These are phyloP conservation scores for Eumeta japonica DNA, from an alignment of 1,140 invertebrate species.

Conservation along the genomic window DNA sequence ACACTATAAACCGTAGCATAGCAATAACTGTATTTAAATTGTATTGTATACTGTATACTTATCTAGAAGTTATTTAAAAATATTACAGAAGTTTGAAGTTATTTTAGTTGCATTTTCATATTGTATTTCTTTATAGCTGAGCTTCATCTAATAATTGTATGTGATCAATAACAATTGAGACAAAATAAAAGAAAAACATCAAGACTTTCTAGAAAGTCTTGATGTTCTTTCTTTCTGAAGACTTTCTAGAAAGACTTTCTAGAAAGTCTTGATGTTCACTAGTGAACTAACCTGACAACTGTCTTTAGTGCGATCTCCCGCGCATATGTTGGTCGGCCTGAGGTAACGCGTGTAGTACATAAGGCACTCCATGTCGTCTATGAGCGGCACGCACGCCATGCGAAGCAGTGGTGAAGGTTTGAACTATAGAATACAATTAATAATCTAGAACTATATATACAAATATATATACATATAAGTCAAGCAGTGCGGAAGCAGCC, in stretches of 20 bases:
- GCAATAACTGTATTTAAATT: too few species aligned
- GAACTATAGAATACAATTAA: constrained; percentile 9
- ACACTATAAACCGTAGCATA: too few species aligned
- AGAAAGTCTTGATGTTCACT: too few species aligned
- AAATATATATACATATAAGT: too few species aligned
- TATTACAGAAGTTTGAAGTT: too few species aligned
- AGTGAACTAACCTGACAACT: constrained; percentile 20
- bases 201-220: not conserved
- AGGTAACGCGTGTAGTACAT: constrained; percentile 9
- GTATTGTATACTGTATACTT: too few species aligned
- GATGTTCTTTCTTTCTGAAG: not conserved
- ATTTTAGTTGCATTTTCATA: too few species aligned
- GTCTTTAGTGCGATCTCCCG: constrained; percentile 17
- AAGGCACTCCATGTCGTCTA: constrained; percentile 9
- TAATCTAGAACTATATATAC: too few species aligned
- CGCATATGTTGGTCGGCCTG: constrained; percentile 14
- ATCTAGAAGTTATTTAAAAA: too few species aligned
- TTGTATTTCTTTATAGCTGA: not conserved
- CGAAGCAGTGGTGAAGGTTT: constrained; percentile 8
- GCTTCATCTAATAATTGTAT: not conserved
- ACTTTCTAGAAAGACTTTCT: not conserved
- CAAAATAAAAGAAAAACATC: too few species aligned
- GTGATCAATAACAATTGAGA: too few species aligned
- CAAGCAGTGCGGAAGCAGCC: too few species aligned
- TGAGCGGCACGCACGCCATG: constrained; percentile 18